Base-by-base conservation (phyloP, 2,888 invertebrate genomes). In the Scaptomyza tumidula region DNA sequence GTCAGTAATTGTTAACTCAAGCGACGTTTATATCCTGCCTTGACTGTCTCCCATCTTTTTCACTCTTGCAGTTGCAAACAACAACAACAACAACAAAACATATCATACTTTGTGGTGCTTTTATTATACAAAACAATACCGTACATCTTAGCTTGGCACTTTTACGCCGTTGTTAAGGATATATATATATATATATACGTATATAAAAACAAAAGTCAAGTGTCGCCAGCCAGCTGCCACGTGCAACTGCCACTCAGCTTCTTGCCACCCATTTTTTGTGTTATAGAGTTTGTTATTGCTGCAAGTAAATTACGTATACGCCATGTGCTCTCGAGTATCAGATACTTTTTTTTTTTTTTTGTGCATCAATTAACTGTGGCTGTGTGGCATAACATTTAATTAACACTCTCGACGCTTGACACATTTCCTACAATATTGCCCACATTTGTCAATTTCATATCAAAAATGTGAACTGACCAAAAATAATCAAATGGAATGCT, bases 1-100 rank as follows among this genome's bases (percentile, higher is more conserved):
- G 87, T 87, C 89, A 87, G 89, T 89, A 89, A 87, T 87, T 87
- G 87, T 88, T 89, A 89, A 82, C 86, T 88, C 75, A 83, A 87
- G 80, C 83, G 83, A 89, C 87, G 79, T 86, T 80, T 81, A 87
- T 82, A 82, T 87, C 86, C 86, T 83, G 72, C 66, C 65, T 59
- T 64, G 71, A 43, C 68, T 33, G 50, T 41, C 46, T 60, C 58
- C 33, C 44, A n/a, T 41, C 10, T 9, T 0, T 39, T n/a, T 16
- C 19, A 19, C 9, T 54, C 29, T 60, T 24, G 24, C 41, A 24
- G 27, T 57, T 63, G 48, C 41, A 48, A 53, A 19, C 58, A 64
- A 52, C 1, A 63, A n/a, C n/a, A n/a, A n/a, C n/a, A n/a, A n/a
- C n/a, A n/a, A 66, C 71, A 66, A 71, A 69, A 46, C 68, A 64